Percentiles rank a stretch among this genome's conserved stretches.
Conservation (phyloP, 2,888 invertebrate genomes). For the Drosophila barbarae region DNA sequence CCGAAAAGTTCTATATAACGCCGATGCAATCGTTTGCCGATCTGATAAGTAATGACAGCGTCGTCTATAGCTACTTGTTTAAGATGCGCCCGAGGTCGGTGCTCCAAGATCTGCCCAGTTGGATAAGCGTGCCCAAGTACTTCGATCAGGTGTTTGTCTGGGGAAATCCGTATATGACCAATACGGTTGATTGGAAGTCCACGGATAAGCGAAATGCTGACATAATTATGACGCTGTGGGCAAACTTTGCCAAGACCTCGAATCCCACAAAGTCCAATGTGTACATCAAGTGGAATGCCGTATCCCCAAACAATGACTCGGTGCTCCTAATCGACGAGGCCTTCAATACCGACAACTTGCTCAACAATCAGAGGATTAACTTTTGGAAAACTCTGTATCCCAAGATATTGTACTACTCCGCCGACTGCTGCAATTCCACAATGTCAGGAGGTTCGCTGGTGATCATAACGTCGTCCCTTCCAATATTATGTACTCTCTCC, state of each 20-base stretch:
- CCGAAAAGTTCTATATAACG: constrained; percentile 87
- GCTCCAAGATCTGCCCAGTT: constrained; percentile 85
- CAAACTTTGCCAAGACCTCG: constrained; percentile 87
- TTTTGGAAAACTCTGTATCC: constrained; percentile 94
- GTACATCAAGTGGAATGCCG: constrained; percentile 88
- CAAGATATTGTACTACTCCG: constrained; percentile 86
- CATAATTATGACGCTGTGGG: constrained; percentile 89
- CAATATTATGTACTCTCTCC: constrained; percentile 34
- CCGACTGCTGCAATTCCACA: constrained; percentile 86
- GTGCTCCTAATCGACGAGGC: constrained; percentile 88
- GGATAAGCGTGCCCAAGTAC: constrained; percentile 90
- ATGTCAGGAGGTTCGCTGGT: constrained; percentile 51
- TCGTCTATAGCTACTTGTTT: constrained; percentile 87
- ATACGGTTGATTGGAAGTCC: constrained; percentile 86
- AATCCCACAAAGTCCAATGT: constrained; percentile 86
- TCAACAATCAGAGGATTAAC: constrained; percentile 88
- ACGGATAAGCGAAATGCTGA: constrained; percentile 89
- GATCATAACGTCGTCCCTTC: constrained; percentile 22
- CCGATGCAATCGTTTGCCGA: constrained; percentile 86
- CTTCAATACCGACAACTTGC: constrained; percentile 87
- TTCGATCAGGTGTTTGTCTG: constrained; percentile 90
- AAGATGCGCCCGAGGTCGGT: constrained; percentile 86
- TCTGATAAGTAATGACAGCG: constrained; percentile 82
- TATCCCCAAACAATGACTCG: constrained; percentile 84
- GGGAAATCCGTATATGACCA: constrained; percentile 88